Evolutionary conservation across 2,888 invertebrate species (phyloP).

Genomic region (Dicranocentrus wangi): DNA sequence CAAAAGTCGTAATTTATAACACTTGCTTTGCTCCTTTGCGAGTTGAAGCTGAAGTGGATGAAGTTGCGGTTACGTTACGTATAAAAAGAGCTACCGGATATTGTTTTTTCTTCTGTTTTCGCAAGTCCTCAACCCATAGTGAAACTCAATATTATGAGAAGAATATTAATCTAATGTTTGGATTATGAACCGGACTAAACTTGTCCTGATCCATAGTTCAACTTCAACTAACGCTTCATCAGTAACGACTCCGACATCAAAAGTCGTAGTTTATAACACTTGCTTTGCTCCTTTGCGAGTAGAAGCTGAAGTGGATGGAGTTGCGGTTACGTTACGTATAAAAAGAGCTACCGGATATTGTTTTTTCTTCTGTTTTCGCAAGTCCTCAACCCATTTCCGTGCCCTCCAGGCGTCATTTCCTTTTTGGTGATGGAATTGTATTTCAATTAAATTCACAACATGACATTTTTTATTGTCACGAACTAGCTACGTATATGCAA

Average conservation of each 20-base stretch:
- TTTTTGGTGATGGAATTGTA: neutral
- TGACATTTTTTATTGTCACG: constrained; percentile 5
- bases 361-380: constrained; percentile 4
- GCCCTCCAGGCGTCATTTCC: constrained; percentile 22
- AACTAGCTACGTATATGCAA: neutral
- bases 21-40: too few species aligned
- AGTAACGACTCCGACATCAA: too few species aligned
- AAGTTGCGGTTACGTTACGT: neutral
- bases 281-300: too few species aligned
- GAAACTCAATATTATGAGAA: too few species aligned
- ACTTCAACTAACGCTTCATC: too few species aligned
- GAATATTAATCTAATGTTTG: too few species aligned
- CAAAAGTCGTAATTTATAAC: too few species aligned
- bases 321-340: neutral
- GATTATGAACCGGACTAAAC: too few species aligned
- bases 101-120: neutral
- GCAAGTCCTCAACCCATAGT: constrained; percentile 12
- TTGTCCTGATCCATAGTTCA: too few species aligned
- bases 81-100: neutral
- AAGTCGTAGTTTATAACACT: too few species aligned
- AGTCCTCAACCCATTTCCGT: constrained; percentile 5
- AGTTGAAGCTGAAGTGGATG: neutral
- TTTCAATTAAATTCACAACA: constrained; percentile 20
- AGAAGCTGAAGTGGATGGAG: neutral
- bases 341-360: neutral